A percentile compares a stretch with the other conserved stretches of the same genome.
These are phyloP conservation scores for Notospermus geniculatus DNA, from an alignment of 1,140 invertebrate genomes.

Conservation along the genomic window DNA sequence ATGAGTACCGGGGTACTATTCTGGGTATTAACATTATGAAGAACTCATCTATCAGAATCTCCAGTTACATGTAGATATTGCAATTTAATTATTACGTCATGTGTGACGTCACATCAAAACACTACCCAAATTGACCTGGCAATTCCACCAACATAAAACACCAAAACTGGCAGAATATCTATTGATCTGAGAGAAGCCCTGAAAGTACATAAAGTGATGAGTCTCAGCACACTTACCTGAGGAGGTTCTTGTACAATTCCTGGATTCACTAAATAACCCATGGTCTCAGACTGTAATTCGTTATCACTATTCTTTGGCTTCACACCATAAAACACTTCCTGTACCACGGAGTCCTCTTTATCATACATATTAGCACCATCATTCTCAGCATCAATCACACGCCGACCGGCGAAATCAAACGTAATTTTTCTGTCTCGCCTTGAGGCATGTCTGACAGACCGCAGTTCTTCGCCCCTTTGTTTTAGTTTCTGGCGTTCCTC, in stretches of 20 bases:
- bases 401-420: conserved; percentile 78
- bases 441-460: conserved; percentile 70
- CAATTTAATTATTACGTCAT: too few species aligned
- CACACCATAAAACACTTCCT: conserved; percentile 47
- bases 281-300: background rate
- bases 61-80: too few species aligned
- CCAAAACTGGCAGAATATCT: too few species aligned
- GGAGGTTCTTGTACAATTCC: conserved; percentile 24
- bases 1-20: too few species aligned
- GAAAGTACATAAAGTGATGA: too few species aligned
- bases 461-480: conserved; percentile 69
- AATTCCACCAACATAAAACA: too few species aligned
- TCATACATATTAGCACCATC: conserved; percentile 49
- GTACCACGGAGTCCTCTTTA: conserved; percentile 52
- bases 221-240: conserved; percentile 21
- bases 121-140: too few species aligned
- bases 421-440: conserved; percentile 67
- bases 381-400: conserved; percentile 57
- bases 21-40: too few species aligned
- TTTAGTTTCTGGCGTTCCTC: conserved; percentile 68
- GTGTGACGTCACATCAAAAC: too few species aligned
- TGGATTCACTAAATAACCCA: conserved; percentile 29
- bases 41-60: too few species aligned
- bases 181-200: too few species aligned
- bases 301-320: conserved; percentile 21